These are phyloP conservation scores for Platerodrilus igneus DNA, from an alignment of 2,888 invertebrate species.

Conservation along the genomic window DNA sequence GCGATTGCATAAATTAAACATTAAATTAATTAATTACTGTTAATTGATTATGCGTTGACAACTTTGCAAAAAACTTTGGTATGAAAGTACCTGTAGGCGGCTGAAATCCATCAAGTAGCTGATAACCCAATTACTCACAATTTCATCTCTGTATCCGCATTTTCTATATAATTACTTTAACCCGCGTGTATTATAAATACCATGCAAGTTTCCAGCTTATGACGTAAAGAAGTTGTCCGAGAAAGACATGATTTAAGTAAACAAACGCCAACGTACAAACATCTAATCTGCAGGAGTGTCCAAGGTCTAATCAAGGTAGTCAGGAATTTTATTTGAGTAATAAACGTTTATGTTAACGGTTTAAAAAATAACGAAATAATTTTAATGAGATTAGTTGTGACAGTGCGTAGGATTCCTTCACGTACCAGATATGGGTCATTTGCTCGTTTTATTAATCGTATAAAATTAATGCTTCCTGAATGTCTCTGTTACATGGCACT, in stretches of 20 bases:
- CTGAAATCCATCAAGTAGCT: too few relatives aligned
- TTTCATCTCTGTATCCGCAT: too few relatives aligned
- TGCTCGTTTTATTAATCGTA: conserved; percentile 27
- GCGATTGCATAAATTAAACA: too few relatives aligned
- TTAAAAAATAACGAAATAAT: conserved; percentile 40
- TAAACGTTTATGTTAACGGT: conserved; percentile 41
- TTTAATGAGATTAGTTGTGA: conserved; percentile 39
- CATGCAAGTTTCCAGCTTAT: too few relatives aligned
- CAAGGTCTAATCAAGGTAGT: conserved; percentile 42
- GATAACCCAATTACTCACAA: too few relatives aligned
- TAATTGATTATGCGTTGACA: too few relatives aligned
- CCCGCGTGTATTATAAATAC: too few relatives aligned
- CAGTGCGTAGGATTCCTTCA: conserved; percentile 36
- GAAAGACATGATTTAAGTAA: conserved; percentile 30
- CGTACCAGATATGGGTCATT: conserved; percentile 35
- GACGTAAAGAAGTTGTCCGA: too few relatives aligned
- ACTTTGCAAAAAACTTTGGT: too few relatives aligned
- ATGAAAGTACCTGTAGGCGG: too few relatives aligned
- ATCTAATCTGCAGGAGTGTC: conserved; percentile 36
- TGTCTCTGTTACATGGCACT: conserved; percentile 11
- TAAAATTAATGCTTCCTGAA: conserved; percentile 27
- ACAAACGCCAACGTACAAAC: conserved; percentile 38
- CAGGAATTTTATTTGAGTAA: conserved; percentile 42
- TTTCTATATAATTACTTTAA: too few relatives aligned
- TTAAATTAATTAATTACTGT: too few relatives aligned